phyloP scores from a whole-genome alignment of 2,888 invertebrate species.

The Cynaeus angustus region DNA sequence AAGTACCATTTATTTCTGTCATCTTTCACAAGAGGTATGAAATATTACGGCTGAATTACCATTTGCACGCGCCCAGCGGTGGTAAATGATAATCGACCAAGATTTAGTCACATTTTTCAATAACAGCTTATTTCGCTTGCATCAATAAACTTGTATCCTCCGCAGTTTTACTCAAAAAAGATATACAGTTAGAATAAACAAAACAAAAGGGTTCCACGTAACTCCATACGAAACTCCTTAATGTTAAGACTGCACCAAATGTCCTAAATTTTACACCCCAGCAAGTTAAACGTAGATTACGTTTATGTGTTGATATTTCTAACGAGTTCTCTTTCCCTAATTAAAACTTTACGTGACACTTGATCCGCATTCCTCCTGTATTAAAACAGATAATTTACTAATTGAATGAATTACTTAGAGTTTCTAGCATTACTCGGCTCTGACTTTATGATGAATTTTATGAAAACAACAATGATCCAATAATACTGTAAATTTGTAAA shows the following conservation, averaged over 20 bases:
- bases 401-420: constrained; percentile 43
- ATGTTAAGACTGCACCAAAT: constrained; percentile 4
- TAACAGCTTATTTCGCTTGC: no score
- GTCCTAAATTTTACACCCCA: constrained; percentile 14
- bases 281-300: constrained; percentile 29
- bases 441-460: constrained; percentile 44
- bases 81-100: no score
- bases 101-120: no score
- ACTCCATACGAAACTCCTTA: no score
- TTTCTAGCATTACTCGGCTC: constrained; percentile 15
- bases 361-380: constrained; percentile 39
- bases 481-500: constrained; percentile 57
- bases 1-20: no score
- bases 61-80: no score
- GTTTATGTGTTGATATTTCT: constrained; percentile 39
- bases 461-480: constrained; percentile 48
- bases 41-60: no score
- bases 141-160: no score
- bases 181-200: no score
- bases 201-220: no score
- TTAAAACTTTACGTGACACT: constrained; percentile 49
- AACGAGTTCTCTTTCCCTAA: constrained; percentile 37
- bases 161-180: no score
- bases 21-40: no score
- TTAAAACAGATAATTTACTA: constrained; percentile 44